phyloP scores from a whole-genome alignment of 2,797 vertebrate genomes.

The Xiphophorus birchmanni region DNA sequence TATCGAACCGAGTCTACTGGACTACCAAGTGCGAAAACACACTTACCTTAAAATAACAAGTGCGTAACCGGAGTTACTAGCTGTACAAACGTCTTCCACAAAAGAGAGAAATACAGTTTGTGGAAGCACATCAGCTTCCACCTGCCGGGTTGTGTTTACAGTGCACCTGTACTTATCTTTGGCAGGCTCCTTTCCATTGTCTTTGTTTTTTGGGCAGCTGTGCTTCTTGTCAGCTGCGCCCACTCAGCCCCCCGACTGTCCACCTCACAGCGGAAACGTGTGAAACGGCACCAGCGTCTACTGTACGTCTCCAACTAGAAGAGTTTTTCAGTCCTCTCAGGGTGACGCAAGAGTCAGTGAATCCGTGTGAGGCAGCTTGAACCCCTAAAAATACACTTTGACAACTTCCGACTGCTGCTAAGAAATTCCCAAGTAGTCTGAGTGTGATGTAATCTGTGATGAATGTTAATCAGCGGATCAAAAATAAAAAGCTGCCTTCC shows the following conservation, averaged over 20 bases:
- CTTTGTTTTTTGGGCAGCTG: conserved; percentile 63
- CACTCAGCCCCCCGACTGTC: conserved; percentile 1
- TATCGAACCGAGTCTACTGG: too few relatives aligned
- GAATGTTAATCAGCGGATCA: conserved; percentile 41
- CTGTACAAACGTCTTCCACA: conserved; percentile 25
- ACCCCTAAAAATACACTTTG: conserved; percentile 14
- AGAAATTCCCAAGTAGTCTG: conserved; percentile 17
- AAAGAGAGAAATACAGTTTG: conserved; percentile 28
- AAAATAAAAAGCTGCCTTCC: conserved; percentile 23
- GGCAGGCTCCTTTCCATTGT: conserved; percentile 24
- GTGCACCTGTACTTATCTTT: conserved; percentile 17
- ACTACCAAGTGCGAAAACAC: too few relatives aligned
- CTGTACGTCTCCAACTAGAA: conserved; percentile 50
- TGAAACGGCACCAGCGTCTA: conserved; percentile 44
- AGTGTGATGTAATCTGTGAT: conserved; percentile 21
- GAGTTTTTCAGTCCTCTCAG: conserved; percentile 19
- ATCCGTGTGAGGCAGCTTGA: conserved; percentile 13
- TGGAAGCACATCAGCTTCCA: conserved; percentile 1
- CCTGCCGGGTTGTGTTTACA: conserved; percentile 21
- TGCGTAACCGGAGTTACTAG: conserved; percentile 12
- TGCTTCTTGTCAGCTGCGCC: conserved; percentile 40
- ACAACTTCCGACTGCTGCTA: conserved; percentile 18
- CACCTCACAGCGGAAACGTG: conserved; percentile 32
- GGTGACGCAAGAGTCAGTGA: conserved; percentile 38
- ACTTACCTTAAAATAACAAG: conserved; percentile 13